A percentile compares a stretch with the other conserved stretches of the same genome.
phyloP scores from a whole-genome alignment of 2,797 vertebrate genomes.

The Eupleurogrammus muticus region DNA sequence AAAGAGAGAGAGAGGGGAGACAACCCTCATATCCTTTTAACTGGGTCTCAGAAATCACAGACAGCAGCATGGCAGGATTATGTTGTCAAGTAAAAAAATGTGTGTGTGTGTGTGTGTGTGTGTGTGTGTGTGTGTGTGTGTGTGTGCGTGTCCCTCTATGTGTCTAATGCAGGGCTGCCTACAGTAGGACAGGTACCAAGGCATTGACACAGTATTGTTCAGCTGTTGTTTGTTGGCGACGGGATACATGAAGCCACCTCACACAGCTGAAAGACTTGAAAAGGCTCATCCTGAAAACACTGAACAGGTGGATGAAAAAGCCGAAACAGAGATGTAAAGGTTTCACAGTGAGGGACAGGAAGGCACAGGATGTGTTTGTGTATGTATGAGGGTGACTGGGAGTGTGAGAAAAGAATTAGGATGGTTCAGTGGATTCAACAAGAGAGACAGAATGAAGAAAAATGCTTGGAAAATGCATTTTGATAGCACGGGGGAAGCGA shows the following conservation, averaged over 20 bases:
- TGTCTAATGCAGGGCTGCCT: constrained; percentile 34
- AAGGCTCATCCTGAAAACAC: constrained; percentile 54
- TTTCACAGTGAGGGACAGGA: constrained; percentile 32
- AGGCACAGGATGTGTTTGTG: constrained; percentile 22
- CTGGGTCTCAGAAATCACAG: constrained; percentile 81
- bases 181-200: constrained; percentile 67
- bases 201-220: constrained; percentile 67
- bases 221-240: constrained; percentile 59
- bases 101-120: constrained; percentile 27
- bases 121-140: constrained; percentile 29
- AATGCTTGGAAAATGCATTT: constrained; percentile 63
- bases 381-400: constrained; percentile 31
- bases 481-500: constrained; percentile 62
- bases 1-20: constrained; percentile 35
- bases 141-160: constrained; percentile 8
- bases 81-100: constrained; percentile 70
- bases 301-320: constrained; percentile 68
- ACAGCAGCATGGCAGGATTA: constrained; percentile 74
- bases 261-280: constrained; percentile 67
- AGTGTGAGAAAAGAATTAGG: constrained; percentile 55
- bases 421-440: constrained; percentile 66
- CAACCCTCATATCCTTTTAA: constrained; percentile 71
- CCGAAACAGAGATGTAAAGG: constrained; percentile 57
- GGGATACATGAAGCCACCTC: constrained; percentile 57
- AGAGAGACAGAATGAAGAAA: constrained; percentile 59